Base-by-base conservation (phyloP, 1,140 invertebrate genomes). In the Ceratina calcarata region DNA sequence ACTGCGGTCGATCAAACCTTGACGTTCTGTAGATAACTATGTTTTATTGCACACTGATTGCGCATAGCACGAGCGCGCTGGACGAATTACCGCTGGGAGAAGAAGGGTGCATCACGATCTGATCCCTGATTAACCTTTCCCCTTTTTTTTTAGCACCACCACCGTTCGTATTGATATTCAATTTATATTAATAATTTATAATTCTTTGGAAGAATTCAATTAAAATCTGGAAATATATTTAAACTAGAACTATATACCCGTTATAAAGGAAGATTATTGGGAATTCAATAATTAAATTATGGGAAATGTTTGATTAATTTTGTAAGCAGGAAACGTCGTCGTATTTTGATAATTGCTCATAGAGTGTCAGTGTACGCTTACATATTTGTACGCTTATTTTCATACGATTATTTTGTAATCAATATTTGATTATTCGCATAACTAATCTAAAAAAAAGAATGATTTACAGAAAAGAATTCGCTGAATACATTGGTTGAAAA, bases 1-100 rank as follows among this genome's bases (percentile, higher is more conserved):
- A 51, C 22, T 27, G 12, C 24, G 27, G 32, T 71, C 71, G 71
- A 82, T 83, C 80, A 69, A 78, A 73, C 37, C 51, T 15, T 62
- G 64, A 78, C 61, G 51, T 70, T 75, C 49, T 32, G 13, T 45
- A 65, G 58, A 78, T 75, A 66, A 58, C 22, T 55, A 37, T 60
- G 64, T 70, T 80, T 69, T 60, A 58, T 80, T 55, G 45, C 24
- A 15, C n/a, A 13, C 55, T n/a, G 32, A 74, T 65, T 24, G 57
- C n/a, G 12, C 15, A 57, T 13, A 4, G 53, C 27, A 4, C 51
- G 51, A 2, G 51, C 53, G 15, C 45, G 18, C 45, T 20, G n/a
- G 16, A 22, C 45, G 51, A 69, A 55, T 69, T 55, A 55, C 6
- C 16, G 12, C 27, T 51, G 18, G 3, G 24, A 0, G 27, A 53